Conservation (phyloP, 64 coral and sea anemone genomes). For the Stichodactyla mertensii region DNA sequence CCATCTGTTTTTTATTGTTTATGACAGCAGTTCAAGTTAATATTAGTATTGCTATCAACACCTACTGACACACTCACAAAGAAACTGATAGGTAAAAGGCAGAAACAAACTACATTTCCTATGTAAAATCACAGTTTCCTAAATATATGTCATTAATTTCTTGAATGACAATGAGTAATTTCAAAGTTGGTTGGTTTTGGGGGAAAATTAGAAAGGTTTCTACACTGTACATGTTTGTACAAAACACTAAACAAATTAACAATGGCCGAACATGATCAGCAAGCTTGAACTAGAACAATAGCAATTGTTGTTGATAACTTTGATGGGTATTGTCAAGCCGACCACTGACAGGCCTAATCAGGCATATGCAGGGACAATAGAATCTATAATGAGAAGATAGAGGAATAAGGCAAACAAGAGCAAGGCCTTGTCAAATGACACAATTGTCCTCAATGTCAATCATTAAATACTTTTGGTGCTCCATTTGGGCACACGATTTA, state of each 20-base stretch:
- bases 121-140: not conserved
- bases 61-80: not conserved
- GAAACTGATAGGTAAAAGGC: not conserved
- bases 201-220: not conserved
- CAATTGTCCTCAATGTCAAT: not conserved
- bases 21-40: not conserved
- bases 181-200: not conserved
- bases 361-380: slow-evolving; percentile 2
- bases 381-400: not conserved
- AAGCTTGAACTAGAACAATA: not conserved
- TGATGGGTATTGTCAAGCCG: not conserved
- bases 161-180: not conserved
- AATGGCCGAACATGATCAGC: not conserved
- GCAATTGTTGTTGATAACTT: not conserved
- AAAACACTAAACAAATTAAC: not conserved
- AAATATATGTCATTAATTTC: not conserved
- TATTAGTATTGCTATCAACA: not conserved
- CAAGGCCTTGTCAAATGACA: not conserved
- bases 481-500: not conserved
- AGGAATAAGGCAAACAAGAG: not conserved
- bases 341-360: not conserved
- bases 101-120: not conserved
- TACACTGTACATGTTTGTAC: not conserved
- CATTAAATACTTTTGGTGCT: not conserved
- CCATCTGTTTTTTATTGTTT: not conserved